Evolutionary conservation across 2,888 invertebrate species (phyloP), one percentile per base, ranked within the genome.

Genomic region (Ormia ochracea): DNA sequence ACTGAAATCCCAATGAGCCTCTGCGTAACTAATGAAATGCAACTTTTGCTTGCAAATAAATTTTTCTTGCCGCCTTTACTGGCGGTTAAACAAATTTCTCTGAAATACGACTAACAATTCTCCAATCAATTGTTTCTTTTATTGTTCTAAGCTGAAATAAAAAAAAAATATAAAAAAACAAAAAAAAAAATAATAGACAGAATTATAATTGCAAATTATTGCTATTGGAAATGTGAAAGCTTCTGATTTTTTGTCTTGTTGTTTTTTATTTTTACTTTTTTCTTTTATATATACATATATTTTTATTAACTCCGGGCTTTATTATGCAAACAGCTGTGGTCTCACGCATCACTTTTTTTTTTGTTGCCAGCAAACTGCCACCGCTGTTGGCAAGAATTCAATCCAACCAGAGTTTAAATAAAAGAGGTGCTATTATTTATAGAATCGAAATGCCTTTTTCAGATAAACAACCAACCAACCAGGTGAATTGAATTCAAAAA

Each of bases 161-260:
- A n/a, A n/a, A n/a, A n/a, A n/a, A n/a, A n/a, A n/a, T n/a, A n/a
- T n/a, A n/a, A n/a, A n/a, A n/a, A n/a, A n/a, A n/a, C n/a, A n/a
- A n/a, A n/a, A n/a, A n/a, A n/a, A 68, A 68, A 73, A 74, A 66
- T 48, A 68, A 21, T 61, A 69, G 63, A 21, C 21, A 52, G 33
- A 79, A 80, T 80, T 80, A 80, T 80, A 80, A 80, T 80, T 80
- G 79, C 79, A 80, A 76, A 80, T 80, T 80, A 80, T 79, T 72
- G 66, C 48, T 50, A 48, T 76, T 50, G 61, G 31, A 72, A 80
- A 73, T 76, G 72, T 80, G 76, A 80, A 80, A 76, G 80, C 72
- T 61, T 3, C 10, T 59, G 43, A n/a, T n/a, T n/a, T 17, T 43
- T n/a, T 43, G 31, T 23, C n/a, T 9, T 48, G 5, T n/a, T 21